Base-by-base conservation (phyloP, 2,888 invertebrate species). In the Cerastis leucographa region DNA sequence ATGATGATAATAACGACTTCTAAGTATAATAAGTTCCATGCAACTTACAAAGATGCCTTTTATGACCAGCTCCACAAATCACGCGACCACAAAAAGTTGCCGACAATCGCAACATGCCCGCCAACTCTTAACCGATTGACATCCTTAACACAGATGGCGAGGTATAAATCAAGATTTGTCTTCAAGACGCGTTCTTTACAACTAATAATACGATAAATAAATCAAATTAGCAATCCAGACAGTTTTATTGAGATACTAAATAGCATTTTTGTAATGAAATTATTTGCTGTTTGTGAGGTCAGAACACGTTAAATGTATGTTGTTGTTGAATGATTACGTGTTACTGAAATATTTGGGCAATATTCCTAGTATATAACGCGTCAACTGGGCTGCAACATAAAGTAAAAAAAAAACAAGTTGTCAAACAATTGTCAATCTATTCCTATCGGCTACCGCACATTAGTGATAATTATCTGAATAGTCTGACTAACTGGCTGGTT, bases 211-310 rank as follows among this genome's bases (percentile, higher is more conserved):
- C 25, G 75, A 79, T 42, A 78, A 83, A 88, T 88, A 88, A 87
- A 88, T 88, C 88, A 88, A 88, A 88, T 88, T 74, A 87, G 74
- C 78, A 75, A 85, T 77, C 72, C 71, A 66, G 88, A 87, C 87
- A 83, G 69, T 88, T 88, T 88, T 88, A 88, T 88, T 87, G 73
- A 87, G 80, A 82, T 82, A 83, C 86, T 84, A 81, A 78, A 88
- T 78, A 85, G 76, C 76, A 87, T 78, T 81, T 81, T 87, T 73
- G 80, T 80, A 67, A 82, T 67, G 77, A 85, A 86, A 82, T 75
- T 75, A 70, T 79, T 79, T 68, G 64, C 56, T 62, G 25, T 84
- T 76, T 69, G 69, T 73, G 59, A 56, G 74, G 69, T 74, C 67
- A 65, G 66, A 74, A 79, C 69, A 68, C 64, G 76, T 79, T 86